Evolutionary conservation across 2,888 invertebrate species (phyloP), one percentile per base, ranked within the genome.

Genomic region (Marasmarcha lunaedactyla): DNA sequence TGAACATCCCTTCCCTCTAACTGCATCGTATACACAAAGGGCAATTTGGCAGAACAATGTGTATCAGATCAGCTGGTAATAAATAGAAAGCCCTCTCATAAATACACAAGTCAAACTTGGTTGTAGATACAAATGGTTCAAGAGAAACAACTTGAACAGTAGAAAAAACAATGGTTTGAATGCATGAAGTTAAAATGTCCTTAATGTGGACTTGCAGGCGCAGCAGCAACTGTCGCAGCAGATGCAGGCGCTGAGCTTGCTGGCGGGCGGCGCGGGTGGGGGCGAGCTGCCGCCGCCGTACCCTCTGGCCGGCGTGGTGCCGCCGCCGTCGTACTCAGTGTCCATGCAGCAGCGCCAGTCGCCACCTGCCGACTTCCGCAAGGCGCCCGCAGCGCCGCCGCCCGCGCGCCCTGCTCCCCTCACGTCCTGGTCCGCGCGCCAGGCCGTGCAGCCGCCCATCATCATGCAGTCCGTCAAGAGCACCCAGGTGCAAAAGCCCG

Each of bases 391-490:
- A 26, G 89, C 89, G 26, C 90, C 93, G 6, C 93, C 93, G 3
- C 90, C 92, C 35, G 91, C 93, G 14, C 93, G 93, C 36, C 93
- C 94, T 46, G 92, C 92, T 67, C 94, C 94, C 25, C 89, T 93
- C 37, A 90, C 90, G 4, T 91, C 93, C 36, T 93, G 95, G 90
- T 90, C 91, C 41, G 92, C 94, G 40, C 85, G 92, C 37, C 96
- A 96, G 68, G 90, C 94, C 30, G 93, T 95, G 13, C 95, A 95
- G 59, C 92, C 95, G 37, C 95, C 96, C 5, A 94, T 97, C 49
- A 96, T 97, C 47, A 97, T 97, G 95, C 96, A 97, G 68, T 94
- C 95, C 20, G 97, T 97, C 12, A 95, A 95, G 69, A 95, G 95
- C 78, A 95, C 95, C 12, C 95, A 96, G 71, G 96, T 95, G 30